Percentiles rank a stretch among this genome's conserved stretches.
phyloP scores from a whole-genome alignment of 2,888 invertebrate species.

The Xylophagus ater region DNA sequence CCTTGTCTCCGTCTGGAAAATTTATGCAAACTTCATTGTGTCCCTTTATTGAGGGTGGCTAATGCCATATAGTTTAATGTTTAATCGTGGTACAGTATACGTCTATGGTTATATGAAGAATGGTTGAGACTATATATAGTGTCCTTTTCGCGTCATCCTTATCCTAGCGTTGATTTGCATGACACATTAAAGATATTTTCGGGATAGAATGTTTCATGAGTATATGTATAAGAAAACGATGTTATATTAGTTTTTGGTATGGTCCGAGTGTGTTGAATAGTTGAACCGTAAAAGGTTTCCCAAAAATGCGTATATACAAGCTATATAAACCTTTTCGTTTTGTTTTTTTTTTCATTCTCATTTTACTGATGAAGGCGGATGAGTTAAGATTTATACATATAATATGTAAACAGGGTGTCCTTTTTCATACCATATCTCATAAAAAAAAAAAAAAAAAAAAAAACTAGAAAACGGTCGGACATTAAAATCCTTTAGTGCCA shows the following conservation, averaged over 20 bases:
- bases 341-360: too few relatives aligned
- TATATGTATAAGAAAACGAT: too few relatives aligned
- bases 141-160: slow-evolving; percentile 13
- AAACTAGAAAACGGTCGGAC: slow-evolving; percentile 1
- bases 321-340: slow-evolving; percentile 8
- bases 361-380: too few relatives aligned
- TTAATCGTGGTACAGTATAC: not conserved
- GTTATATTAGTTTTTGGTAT: too few relatives aligned
- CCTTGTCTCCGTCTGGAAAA: slow-evolving; percentile 11
- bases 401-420: slow-evolving; percentile 16
- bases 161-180: slow-evolving; percentile 13
- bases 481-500: slow-evolving; percentile 15
- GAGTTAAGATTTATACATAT: slow-evolving; percentile 13
- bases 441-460: not conserved
- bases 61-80: slow-evolving; percentile 1
- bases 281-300: slow-evolving; percentile 11
- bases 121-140: not conserved
- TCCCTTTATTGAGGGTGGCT: slow-evolving; percentile 11
- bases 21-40: slow-evolving; percentile 15
- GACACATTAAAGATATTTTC: slow-evolving; percentile 12
- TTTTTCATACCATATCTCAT: slow-evolving; percentile 12
- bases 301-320: too few relatives aligned
- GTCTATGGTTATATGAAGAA: too few relatives aligned
- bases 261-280: slow-evolving; percentile 13
- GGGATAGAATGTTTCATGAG: not conserved